Percentiles rank a stretch among this genome's conserved stretches.
phyloP scores from a whole-genome alignment of 1,140 invertebrate genomes.

The Papilio polyxenes region DNA sequence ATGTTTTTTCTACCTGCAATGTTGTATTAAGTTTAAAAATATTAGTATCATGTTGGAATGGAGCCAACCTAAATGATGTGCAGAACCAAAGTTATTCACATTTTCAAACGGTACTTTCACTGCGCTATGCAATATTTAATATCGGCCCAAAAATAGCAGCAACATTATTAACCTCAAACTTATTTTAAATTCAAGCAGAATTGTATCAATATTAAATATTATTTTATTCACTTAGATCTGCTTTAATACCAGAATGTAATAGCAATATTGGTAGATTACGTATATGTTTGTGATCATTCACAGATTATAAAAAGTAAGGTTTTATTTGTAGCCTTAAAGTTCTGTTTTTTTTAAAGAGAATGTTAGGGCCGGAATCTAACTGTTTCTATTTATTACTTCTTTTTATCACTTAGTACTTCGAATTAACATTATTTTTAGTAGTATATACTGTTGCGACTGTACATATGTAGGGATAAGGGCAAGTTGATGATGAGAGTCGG shows the following conservation, averaged over 20 bases:
- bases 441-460: too few relatives aligned
- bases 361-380: not conserved
- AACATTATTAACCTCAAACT: constrained; percentile 1
- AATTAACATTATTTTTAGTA: not conserved
- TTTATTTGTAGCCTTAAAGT: too few relatives aligned
- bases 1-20: not conserved
- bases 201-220: not conserved
- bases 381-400: not conserved
- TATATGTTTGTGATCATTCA: too few relatives aligned
- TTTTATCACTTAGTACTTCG: not conserved
- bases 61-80: constrained; percentile 15
- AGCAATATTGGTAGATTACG: too few relatives aligned
- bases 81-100: constrained; percentile 12
- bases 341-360: not conserved
- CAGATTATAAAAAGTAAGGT: too few relatives aligned
- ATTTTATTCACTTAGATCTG: not conserved
- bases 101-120: constrained; percentile 22
- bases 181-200: not conserved
- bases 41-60: constrained; percentile 4
- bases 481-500: not conserved
- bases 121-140: constrained; percentile 18
- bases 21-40: constrained; percentile 2
- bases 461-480: too few relatives aligned
- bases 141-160: not conserved
- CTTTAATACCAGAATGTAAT: too few relatives aligned